These are phyloP conservation scores for Drosophila paranaensis DNA, from an alignment of 2,888 invertebrate species.

Conservation along the genomic window DNA sequence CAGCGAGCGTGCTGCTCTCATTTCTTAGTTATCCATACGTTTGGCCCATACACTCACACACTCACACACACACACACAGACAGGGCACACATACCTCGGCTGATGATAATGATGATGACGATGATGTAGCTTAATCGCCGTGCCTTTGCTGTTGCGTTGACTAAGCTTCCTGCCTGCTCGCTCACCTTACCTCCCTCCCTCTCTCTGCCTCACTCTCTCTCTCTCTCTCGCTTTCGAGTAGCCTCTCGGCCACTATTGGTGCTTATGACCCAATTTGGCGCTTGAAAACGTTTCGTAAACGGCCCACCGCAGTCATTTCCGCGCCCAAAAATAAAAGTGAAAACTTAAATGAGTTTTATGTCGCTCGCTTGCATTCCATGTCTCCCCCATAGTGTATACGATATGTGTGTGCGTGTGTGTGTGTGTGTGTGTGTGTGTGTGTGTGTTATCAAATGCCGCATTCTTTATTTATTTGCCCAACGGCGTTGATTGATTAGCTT, in stretches of 20 bases:
- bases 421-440: constrained; percentile 14
- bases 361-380: constrained; percentile 30
- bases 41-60: constrained; percentile 47
- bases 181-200: constrained; percentile 11
- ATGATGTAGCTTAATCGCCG: constrained; percentile 55
- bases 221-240: background rate
- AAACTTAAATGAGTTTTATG: constrained; percentile 51
- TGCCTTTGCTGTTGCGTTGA: constrained; percentile 34
- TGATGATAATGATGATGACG: constrained; percentile 36
- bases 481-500: constrained; percentile 67
- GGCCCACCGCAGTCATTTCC: constrained; percentile 64
- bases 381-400: constrained; percentile 10
- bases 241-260: constrained; percentile 62
- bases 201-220: background rate
- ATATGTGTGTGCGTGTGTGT: background rate
- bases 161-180: constrained; percentile 42
- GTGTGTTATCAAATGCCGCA: constrained; percentile 62
- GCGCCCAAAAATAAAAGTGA: constrained; percentile 76
- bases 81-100: background rate
- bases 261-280: constrained; percentile 73
- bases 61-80: constrained; percentile 2
- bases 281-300: constrained; percentile 50
- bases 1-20: constrained; percentile 42
- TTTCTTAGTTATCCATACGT: constrained; percentile 48
- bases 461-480: constrained; percentile 70